Base-by-base conservation (phyloP, 2,113 vertebrate genomes). In the Proteles cristata region DNA sequence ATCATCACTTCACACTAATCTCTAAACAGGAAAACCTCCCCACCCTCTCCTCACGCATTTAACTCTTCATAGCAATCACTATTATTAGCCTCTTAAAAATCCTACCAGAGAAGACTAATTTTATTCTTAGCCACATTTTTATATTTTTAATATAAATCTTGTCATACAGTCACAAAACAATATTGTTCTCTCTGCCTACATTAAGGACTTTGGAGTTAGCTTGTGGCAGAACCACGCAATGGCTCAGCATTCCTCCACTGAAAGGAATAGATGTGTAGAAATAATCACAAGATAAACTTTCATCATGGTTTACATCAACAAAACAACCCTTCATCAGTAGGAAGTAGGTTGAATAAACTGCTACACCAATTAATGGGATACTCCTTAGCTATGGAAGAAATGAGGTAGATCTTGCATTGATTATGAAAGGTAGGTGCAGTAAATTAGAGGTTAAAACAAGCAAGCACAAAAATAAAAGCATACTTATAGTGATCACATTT, bases 81-180 rank as follows among this genome's bases (percentile, higher is more conserved):
- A 9, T 61, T 61, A 50, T 23, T 31, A 93, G 28, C 39, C 50
- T 94, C 50, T 93, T 81, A 58, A 82, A 73, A 76, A 92, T 39
- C 26, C 39, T 90, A 39, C 21, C 50, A 92, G 45, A 81, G 39
- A 90, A 91, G 63, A 83, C 33, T 55, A 4, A 73, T 68, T 79
- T 45, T 73, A 58, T 11, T 83, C 31, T 23, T 9, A 73, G 53
- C 26, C 35, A n/a, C 48, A 8, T 31, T 89, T 92, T 71, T 58
- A 33, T 90, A 35, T 79, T 53, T 81, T 95, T 94, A 17, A 48
- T 87, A 58, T 63, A 79, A 48, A 65, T n/a, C 68, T 86, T 92
- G 2, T 15, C 74, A 50, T 86, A 74, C 11, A 87, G 11, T 90
- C 50, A 4, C 39, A 82, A 25, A 89, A 69, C 10, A 77, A 5